These are phyloP conservation scores for Mythimna albipuncta DNA, from an alignment of 2,888 invertebrate species.

Conservation along the genomic window DNA sequence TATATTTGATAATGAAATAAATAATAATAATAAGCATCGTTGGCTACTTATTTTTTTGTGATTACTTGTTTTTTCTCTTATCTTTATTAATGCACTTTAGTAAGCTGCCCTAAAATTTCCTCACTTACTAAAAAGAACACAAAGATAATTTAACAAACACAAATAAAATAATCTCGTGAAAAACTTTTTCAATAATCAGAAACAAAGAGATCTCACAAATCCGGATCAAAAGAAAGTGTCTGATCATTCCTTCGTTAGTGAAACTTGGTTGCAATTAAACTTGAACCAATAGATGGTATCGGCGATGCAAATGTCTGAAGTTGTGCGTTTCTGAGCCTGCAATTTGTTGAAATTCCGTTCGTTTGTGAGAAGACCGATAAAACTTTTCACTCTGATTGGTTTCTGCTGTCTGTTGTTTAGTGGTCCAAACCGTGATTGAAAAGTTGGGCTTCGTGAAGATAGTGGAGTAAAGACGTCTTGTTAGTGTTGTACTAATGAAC, in stretches of 20 bases:
- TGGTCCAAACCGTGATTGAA: conserved; percentile 17
- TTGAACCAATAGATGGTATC: conserved; percentile 56
- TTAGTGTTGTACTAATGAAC: neutral
- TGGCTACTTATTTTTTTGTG: too few relatives aligned
- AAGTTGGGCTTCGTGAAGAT: conserved; percentile 14
- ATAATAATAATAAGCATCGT: too few relatives aligned
- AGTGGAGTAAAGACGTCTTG: conserved; percentile 2
- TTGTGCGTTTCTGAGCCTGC: conserved; percentile 56
- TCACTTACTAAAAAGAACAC: neutral
- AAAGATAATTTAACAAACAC: neutral
- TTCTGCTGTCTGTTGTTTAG: conserved; percentile 34
- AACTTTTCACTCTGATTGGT: conserved; percentile 57
- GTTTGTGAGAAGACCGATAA: conserved; percentile 52
- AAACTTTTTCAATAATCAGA: conserved; percentile 31
- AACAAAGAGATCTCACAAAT: conserved; percentile 36
- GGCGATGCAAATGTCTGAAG: conserved; percentile 66
- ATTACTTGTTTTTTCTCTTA: too few relatives aligned
- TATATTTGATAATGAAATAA: too few relatives aligned
- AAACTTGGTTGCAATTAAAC: conserved; percentile 57
- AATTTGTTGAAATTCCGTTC: conserved; percentile 58
- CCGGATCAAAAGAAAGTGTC: conserved; percentile 36
- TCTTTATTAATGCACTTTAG: neutral
- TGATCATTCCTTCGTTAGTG: conserved; percentile 29
- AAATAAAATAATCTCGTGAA: neutral
- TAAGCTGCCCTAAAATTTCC: too few relatives aligned